Base-by-base conservation (phyloP, 2,888 invertebrate species). In the Drosophila meridionalis region DNA sequence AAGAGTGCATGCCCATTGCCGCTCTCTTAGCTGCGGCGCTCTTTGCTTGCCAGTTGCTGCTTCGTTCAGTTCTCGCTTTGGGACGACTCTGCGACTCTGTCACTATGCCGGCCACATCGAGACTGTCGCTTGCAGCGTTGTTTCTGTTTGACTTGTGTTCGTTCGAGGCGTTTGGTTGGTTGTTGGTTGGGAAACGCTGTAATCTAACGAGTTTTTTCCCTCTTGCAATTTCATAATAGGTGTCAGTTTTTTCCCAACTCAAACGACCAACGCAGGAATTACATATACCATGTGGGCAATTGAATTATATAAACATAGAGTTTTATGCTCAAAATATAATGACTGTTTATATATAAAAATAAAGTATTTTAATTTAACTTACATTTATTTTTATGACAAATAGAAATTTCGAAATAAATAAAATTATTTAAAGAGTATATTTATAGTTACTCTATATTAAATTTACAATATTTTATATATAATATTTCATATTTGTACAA, bases 51-150 rank as follows among this genome's bases (percentile, higher is more conserved):
- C 28, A 34, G 14, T 32, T 52, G 30, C 50, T 56, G 83, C 66
- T 87, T 89, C 91, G 85, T 90, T 90, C 38, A 89, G 87, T 89
- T 90, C 76, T 71, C 48, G 70, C 59, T 62, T 42, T 52, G 59
- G 61, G 36, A 55, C 52, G 48, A 26, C 48, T 32, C 32, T 55
- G 73, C 48, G 53, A n/a, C 47, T 42, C 42, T 57, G 71, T 38
- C 47, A 26, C 42, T 48, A 28, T 50, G 56, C 4, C 30, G 26
- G 20, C 28, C n/a, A 11, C 55, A 47, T 38, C n/a, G n/a, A 43
- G 28, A 26, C 50, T 47, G 40, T 58, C 57, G 67, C 56, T 55
- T 43, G 50, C 32, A 58, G 61, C 53, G 48, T 48, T 50, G 11
- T 42, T 65, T 48, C 52, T 45, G 38, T 34, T 67, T 32, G 53